Percentiles rank a stretch among this genome's conserved stretches.
Conservation (phyloP, 2,888 invertebrate species). For the Nasonia oneida region DNA sequence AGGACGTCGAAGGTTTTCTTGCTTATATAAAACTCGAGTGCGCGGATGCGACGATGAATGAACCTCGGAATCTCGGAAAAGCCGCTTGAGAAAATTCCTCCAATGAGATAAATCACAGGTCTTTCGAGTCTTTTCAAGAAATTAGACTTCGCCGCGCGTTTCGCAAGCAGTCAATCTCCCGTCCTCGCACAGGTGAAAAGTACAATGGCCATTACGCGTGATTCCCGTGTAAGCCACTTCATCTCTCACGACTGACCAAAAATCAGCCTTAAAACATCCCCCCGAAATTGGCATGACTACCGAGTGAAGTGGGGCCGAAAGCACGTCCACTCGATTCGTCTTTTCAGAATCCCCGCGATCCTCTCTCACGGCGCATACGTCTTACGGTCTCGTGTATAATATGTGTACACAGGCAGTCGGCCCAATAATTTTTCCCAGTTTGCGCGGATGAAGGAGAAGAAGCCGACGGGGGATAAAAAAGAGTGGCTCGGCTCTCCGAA, state of each 20-base stretch:
- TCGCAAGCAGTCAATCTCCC: background rate
- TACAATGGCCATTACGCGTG: background rate
- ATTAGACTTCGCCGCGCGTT: background rate
- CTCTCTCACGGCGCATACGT: background rate
- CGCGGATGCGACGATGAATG: background rate
- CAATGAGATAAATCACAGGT: background rate
- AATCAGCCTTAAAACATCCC: constrained; percentile 14
- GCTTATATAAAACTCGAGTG: background rate
- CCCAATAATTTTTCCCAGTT: constrained; percentile 41
- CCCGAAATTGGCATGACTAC: constrained; percentile 34
- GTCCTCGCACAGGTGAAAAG: background rate
- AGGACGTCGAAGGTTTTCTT: background rate
- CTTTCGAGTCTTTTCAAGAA: background rate
- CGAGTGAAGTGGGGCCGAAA: constrained; percentile 41
- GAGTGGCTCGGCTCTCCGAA: constrained; percentile 38
- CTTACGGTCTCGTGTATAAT: constrained; percentile 30
- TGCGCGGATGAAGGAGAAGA: constrained; percentile 28
- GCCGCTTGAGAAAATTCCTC: background rate
- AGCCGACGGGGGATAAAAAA: constrained; percentile 30
- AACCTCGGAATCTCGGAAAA: background rate
- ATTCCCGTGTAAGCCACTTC: constrained; percentile 25
- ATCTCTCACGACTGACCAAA: background rate
- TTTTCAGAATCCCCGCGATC: constrained; percentile 4
- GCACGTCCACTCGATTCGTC: constrained; percentile 16
- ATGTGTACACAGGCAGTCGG: background rate